These are phyloP conservation scores for Synergus laeviventris DNA, from an alignment of 2,888 invertebrate genomes.

Conservation along the genomic window DNA sequence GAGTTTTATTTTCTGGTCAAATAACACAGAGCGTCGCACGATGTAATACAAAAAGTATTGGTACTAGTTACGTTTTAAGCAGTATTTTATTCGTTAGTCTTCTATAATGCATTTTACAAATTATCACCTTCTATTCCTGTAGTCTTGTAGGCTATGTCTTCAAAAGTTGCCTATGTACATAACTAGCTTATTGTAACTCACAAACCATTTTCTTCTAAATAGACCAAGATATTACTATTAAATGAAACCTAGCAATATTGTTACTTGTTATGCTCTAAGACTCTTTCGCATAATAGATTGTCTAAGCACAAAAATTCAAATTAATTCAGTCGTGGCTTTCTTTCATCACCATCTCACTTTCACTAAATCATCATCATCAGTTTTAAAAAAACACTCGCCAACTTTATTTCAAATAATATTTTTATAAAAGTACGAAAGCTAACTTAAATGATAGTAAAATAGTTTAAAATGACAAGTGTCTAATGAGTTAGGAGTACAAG, in stretches of 20 bases:
- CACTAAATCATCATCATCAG: neutral
- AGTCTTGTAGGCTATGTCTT: constrained; percentile 40
- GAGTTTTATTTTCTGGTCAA: constrained; percentile 25
- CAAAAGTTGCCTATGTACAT: constrained; percentile 38
- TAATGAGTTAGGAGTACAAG: neutral
- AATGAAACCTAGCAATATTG: constrained; percentile 6
- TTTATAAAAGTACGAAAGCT: constrained; percentile 14
- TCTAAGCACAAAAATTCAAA: constrained; percentile 7
- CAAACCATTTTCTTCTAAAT: neutral
- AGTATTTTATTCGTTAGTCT: constrained; percentile 2
- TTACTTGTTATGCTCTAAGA: constrained; percentile 8
- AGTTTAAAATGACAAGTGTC: neutral
- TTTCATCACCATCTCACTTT: neutral
- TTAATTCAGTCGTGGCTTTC: constrained; percentile 7
- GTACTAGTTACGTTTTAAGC: constrained; percentile 15
- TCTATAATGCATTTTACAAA: constrained; percentile 20
- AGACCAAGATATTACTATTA: neutral
- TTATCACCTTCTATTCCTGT: constrained; percentile 23
- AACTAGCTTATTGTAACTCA: constrained; percentile 20
- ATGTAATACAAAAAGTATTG: constrained; percentile 17
- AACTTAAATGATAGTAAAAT: constrained; percentile 5
- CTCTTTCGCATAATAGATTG: constrained; percentile 9
- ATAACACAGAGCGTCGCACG: constrained; percentile 22
- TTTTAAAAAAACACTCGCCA: neutral
- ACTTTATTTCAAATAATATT: constrained; percentile 4